phyloP scores from a whole-genome alignment of 2,113 vertebrate genomes.

The Alligator mississippiensis region DNA sequence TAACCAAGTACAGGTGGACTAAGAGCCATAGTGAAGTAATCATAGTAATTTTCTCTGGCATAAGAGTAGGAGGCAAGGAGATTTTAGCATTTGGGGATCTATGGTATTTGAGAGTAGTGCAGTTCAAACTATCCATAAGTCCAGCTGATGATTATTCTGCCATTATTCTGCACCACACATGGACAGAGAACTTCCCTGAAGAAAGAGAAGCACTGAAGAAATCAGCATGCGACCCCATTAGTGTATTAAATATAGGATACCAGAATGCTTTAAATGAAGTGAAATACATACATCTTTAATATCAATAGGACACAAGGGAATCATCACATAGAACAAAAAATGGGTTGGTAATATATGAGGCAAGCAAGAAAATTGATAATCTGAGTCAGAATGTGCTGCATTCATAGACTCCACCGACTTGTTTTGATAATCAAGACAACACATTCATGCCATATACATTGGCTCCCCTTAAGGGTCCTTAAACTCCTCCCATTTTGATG shows the following conservation, averaged over 20 bases:
- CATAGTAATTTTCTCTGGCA: neutral
- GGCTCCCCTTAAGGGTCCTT: neutral
- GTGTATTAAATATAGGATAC: neutral
- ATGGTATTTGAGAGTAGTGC: neutral
- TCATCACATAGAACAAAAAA: neutral
- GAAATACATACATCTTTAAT: neutral
- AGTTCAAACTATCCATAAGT: neutral
- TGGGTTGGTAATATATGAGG: neutral
- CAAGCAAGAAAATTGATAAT: neutral
- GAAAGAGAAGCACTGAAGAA: neutral
- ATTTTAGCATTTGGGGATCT: accelerated
- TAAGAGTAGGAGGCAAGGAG: neutral
- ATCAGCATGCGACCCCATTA: neutral
- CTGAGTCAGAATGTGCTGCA: neutral
- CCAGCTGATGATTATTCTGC: neutral
- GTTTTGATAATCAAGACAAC: neutral
- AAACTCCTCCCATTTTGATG: neutral
- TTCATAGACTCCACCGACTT: neutral
- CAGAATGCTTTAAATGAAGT: accelerated
- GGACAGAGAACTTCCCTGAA: neutral
- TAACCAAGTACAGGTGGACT: neutral
- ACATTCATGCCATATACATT: neutral
- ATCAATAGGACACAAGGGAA: neutral
- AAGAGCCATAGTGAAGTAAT: neutral
- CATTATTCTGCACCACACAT: neutral